Conservation (phyloP, 2,113 vertebrate genomes). For the Ranitomeya imitator region DNA sequence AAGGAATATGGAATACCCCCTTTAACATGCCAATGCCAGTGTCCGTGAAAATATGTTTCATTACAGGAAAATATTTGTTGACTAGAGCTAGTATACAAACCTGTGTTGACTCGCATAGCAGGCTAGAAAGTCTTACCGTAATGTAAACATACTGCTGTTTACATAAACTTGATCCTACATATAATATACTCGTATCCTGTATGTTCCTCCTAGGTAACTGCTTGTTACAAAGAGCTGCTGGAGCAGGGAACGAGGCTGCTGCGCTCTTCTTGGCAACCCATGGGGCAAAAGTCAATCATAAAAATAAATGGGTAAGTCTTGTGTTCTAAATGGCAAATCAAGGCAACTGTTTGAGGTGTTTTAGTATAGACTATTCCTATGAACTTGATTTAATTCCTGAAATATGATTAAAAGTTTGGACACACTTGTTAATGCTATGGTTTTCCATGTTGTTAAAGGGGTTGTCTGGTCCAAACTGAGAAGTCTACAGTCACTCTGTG, state of each 20-base stretch:
- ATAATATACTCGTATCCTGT: not conserved
- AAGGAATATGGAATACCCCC: not conserved
- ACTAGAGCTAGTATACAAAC: not conserved
- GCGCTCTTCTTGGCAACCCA: constrained; percentile 93
- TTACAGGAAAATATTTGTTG: not conserved
- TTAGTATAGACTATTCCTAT: not conserved
- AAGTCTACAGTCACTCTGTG: no score
- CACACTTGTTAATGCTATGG: no score
- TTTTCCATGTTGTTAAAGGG: no score
- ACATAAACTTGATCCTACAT: not conserved
- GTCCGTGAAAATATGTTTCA: not conserved
- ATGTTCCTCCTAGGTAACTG: constrained; percentile 81
- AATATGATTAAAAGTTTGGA: no score
- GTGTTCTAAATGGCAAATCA: not conserved
- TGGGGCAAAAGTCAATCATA: constrained; percentile 92
- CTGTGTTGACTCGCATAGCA: not conserved
- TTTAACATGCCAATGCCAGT: no score
- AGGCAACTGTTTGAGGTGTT: not conserved
- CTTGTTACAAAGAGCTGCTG: constrained; percentile 90
- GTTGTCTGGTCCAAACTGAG: no score
- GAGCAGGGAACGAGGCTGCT: constrained; percentile 87
- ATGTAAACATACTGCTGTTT: not conserved
- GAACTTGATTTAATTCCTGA: no score
- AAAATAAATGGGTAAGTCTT: constrained; percentile 88
- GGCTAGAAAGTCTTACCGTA: not conserved